These are phyloP conservation scores for Drosophila yakuba DNA, from an alignment of 1,140 invertebrate species.

Conservation along the genomic window DNA sequence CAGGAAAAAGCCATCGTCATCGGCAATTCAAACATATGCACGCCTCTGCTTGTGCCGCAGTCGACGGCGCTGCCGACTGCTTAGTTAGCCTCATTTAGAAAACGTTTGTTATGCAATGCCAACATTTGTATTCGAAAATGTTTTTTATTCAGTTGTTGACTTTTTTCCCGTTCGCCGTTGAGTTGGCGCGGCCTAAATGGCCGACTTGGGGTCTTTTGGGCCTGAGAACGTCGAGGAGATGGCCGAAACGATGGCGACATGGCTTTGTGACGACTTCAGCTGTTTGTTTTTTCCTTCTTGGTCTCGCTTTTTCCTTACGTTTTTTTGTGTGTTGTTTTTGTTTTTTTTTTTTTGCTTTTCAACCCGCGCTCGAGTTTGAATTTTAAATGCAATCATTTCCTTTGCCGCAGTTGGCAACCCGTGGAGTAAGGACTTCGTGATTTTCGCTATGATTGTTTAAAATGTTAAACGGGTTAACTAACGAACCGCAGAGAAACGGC, in stretches of 20 bases:
- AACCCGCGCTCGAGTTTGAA: constrained; percentile 69
- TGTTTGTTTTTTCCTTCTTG: constrained; percentile 47
- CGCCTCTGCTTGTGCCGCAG: constrained; percentile 49
- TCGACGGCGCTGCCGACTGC: constrained; percentile 49
- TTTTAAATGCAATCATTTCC: constrained; percentile 84
- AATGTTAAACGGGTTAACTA: constrained; percentile 61
- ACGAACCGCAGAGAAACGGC: constrained; percentile 45
- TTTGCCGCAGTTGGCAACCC: constrained; percentile 69
- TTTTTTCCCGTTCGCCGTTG: constrained; percentile 63
- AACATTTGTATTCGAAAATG: constrained; percentile 84
- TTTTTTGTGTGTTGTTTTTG: background rate
- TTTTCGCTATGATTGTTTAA: constrained; percentile 80
- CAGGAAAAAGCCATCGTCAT: constrained; percentile 80
- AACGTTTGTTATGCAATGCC: constrained; percentile 85
- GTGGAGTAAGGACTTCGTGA: constrained; percentile 74
- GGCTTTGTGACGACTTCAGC: constrained; percentile 78
- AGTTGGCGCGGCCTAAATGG: constrained; percentile 74
- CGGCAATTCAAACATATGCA: constrained; percentile 84
- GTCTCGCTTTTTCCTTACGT: constrained; percentile 1
- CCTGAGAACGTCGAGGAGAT: constrained; percentile 60
- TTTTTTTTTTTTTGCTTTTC: background rate
- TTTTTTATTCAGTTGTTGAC: constrained; percentile 83
- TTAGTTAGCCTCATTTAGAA: constrained; percentile 84
- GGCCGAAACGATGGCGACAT: constrained; percentile 56
- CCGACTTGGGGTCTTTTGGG: constrained; percentile 40